Conservation (phyloP, 2,888 invertebrate species). For the Thecophora atra region DNA sequence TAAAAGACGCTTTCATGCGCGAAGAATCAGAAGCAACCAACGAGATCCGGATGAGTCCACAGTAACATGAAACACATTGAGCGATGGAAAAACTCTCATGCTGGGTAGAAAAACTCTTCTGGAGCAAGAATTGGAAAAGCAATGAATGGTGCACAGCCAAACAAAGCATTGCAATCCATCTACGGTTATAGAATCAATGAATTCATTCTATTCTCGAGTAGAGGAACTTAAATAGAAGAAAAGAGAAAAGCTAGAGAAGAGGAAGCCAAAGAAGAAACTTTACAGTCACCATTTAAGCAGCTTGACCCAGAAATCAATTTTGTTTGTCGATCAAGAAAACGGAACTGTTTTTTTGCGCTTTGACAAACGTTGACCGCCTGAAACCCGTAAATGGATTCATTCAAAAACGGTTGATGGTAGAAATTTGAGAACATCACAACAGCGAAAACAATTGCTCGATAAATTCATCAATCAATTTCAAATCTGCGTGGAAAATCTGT, state of each 20-base stretch:
- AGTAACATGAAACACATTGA: neutral
- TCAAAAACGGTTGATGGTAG: too few species aligned
- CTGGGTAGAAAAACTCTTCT: neutral
- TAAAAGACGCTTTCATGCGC: slow-evolving; percentile 15
- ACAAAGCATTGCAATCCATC: too few species aligned
- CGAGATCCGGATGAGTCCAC: neutral
- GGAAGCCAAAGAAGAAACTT: neutral
- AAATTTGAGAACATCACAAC: too few species aligned
- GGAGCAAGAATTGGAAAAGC: neutral
- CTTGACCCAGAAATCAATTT: slow-evolving; percentile 40
- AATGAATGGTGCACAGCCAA: too few species aligned
- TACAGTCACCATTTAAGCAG: slow-evolving; percentile 10
- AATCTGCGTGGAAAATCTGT: too few species aligned
- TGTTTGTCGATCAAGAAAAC: slow-evolving; percentile 24
- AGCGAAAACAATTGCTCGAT: too few species aligned
- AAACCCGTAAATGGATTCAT: neutral
- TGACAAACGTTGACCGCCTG: neutral
- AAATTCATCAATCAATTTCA: too few species aligned
- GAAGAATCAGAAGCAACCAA: neutral
- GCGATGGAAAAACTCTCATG: neutral
- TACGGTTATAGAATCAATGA: slow-evolving; percentile 22
- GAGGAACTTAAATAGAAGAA: neutral
- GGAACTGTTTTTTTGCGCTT: neutral
- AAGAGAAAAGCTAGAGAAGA: neutral
- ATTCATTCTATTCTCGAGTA: slow-evolving; percentile 3